Evolutionary conservation across 2,888 invertebrate species (phyloP), one percentile per base, ranked within the genome.

Genomic region (Eupithecia subumbrata): DNA sequence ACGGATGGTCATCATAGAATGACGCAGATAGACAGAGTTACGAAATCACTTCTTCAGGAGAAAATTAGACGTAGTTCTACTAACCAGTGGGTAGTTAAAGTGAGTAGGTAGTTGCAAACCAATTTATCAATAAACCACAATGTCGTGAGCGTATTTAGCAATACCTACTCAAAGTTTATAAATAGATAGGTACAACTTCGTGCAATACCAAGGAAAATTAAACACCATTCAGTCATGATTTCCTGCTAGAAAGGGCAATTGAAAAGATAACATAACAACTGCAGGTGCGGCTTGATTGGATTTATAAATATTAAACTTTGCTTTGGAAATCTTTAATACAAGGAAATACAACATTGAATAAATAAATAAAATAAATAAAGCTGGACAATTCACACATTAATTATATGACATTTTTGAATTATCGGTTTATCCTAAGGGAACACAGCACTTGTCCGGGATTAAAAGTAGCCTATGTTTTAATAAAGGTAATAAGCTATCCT

Each of bases 171-270:
- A 40, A n/a, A 25, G 68, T 68, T 68, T 68, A 68, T 45, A 68
- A 68, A 68, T 68, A 68, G 43, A 45, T 45, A 40, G 18, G 22
- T 22, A 48, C 48, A 67, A 68, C 43, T 37, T n/a, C 66, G 8
- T 16, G 43, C 60, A 72, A 37, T 56, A 60, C 70, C 40, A 40
- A 69, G 64, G 73, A 69, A 70, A 66, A 69, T 52, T 48, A 74
- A 74, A 64, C 69, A 70, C 12, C 66, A 67, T 74, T 67, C 71
- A 71, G 18, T 30, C 30, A 69, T 40, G 25, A 67, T 74, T 71
- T 74, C 74, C 70, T 74, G 67, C 25, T 71, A 67, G 71, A 71
- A 66, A 71, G 40, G 69, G 11, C 56, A 67, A 30, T 63, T 68
- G 9, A 34, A 69, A 48, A 63, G 73, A 73, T 52, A 73, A 69